Conservation (phyloP, 2,888 invertebrate genomes). For the Miltochrista miniata region DNA sequence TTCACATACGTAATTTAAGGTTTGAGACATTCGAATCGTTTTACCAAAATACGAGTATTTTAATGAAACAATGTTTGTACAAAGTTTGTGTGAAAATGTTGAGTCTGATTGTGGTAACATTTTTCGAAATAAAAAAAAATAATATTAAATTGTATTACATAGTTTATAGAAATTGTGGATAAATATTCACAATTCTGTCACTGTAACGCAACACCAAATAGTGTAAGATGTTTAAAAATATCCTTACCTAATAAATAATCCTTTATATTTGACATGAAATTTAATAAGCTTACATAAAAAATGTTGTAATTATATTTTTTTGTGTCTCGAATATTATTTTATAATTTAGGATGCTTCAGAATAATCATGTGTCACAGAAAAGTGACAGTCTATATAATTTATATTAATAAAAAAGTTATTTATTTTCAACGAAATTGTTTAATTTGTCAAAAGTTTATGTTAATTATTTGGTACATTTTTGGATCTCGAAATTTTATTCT, state of each 20-base stretch:
- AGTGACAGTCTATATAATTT: no score
- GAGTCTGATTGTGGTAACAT: conserved; percentile 71
- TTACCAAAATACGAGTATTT: conserved; percentile 47
- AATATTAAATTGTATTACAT: conserved; percentile 47
- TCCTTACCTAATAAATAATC: not conserved
- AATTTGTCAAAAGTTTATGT: not conserved
- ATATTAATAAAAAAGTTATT: no score
- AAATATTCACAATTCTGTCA: conserved; percentile 54
- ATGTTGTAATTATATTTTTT: not conserved
- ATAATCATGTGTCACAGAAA: no score
- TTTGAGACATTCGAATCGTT: conserved; percentile 44
- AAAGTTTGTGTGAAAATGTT: conserved; percentile 70
- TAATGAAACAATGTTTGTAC: conserved; percentile 71
- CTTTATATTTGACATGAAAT: not conserved
- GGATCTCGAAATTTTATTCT: conserved; percentile 20
- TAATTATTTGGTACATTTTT: not conserved
- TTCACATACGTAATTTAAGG: conserved; percentile 71
- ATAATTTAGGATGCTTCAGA: no score
- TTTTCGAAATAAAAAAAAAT: conserved; percentile 56
- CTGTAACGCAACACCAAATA: conserved; percentile 81
- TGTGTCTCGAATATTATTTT: not conserved
- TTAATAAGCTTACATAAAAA: no score
- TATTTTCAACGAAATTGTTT: not conserved
- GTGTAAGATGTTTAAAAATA: conserved; percentile 56
- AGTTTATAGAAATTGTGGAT: conserved; percentile 61